These are phyloP conservation scores for Nesospiza acunhae DNA, from an alignment of 2,113 vertebrate species.

Conservation along the genomic window DNA sequence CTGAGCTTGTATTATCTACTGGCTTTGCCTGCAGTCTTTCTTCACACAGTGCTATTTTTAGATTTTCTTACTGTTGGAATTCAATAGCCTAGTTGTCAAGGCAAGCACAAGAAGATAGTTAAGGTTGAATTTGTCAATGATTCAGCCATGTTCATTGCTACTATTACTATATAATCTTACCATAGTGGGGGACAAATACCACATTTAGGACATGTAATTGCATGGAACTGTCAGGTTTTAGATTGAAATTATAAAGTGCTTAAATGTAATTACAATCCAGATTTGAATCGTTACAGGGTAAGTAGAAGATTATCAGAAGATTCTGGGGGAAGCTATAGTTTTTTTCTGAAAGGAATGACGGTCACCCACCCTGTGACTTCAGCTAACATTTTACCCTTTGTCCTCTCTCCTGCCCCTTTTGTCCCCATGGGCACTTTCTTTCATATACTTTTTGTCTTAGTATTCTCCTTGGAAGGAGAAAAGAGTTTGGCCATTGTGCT, in stretches of 20 bases:
- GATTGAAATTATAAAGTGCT: constrained; percentile 1
- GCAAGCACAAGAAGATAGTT: constrained; percentile 48
- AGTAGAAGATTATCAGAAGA: neutral
- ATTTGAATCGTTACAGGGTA: neutral
- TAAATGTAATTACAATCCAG: neutral
- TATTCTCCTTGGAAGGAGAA: neutral
- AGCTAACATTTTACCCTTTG: neutral
- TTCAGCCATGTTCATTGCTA: constrained; percentile 51
- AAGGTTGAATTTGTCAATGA: constrained; percentile 68
- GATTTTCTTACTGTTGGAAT: constrained; percentile 57
- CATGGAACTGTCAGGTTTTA: neutral
- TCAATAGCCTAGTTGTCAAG: constrained; percentile 68
- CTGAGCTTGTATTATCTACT: constrained; percentile 45
- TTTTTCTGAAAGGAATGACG: neutral
- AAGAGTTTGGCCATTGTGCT: neutral
- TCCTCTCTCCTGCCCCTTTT: neutral
- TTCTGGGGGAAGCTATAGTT: neutral
- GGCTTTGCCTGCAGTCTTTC: constrained; percentile 55
- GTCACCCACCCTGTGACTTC: neutral
- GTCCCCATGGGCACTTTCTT: neutral
- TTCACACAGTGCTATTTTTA: constrained; percentile 65
- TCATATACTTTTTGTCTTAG: neutral
- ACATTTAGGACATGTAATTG: neutral
- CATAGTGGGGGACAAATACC: neutral
- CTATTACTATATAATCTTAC: constrained; percentile 24